Conservation (phyloP, 2,113 vertebrate species). For the Anolis carolinensis region DNA sequence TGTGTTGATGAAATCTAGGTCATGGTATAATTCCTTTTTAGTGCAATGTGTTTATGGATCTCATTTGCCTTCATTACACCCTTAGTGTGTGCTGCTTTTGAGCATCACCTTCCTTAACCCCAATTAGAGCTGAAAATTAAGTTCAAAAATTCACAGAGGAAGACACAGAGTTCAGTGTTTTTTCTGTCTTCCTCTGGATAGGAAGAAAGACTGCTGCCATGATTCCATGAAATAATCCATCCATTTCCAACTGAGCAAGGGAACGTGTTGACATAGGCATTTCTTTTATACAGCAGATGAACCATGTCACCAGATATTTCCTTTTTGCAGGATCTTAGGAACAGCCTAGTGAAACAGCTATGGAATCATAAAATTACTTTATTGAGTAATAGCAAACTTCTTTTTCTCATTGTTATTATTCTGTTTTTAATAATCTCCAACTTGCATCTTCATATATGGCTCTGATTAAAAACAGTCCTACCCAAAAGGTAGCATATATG, state of each 20-base stretch:
- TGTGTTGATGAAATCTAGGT: constrained; percentile 52
- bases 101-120: constrained; percentile 39
- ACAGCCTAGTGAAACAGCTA: not conserved
- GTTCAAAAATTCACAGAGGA: constrained; percentile 33
- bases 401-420: constrained; percentile 13
- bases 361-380: constrained; percentile 1
- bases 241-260: not conserved
- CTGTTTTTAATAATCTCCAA: not conserved
- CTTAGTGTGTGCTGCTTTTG: constrained; percentile 9
- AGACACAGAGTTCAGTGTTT: constrained; percentile 17
- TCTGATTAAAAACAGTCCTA: constrained; percentile 15
- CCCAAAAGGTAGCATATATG: not conserved
- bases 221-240: not conserved
- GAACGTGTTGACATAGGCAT: not conserved
- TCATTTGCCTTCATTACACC: constrained; percentile 27
- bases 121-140: constrained; percentile 20
- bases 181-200: constrained; percentile 6
- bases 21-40: constrained; percentile 25
- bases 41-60: constrained; percentile 15
- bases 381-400: not conserved
- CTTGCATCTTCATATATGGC: not conserved
- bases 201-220: constrained; percentile 31
- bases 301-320: not conserved
- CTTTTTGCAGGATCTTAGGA: constrained; percentile 13
- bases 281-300: constrained; percentile 20